Percentiles rank a stretch among this genome's conserved stretches.
Conservation (phyloP, 2,888 invertebrate genomes). For the Rhagonycha lutea region DNA sequence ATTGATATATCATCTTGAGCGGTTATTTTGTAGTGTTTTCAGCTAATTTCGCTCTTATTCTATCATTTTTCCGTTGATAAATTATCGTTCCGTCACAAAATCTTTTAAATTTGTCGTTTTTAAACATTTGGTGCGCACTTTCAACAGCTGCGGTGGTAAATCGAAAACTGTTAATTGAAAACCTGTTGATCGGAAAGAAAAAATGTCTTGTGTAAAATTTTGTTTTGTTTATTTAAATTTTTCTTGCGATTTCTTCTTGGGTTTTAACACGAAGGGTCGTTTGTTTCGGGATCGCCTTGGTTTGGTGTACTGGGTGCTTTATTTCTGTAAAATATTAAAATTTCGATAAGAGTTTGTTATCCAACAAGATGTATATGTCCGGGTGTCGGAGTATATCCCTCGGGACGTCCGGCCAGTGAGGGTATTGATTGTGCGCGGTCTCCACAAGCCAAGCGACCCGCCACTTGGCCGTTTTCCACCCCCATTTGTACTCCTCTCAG, state of each 20-base stretch:
- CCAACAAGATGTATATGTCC: constrained; percentile 26
- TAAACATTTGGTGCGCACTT: neutral
- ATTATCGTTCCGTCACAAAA: neutral
- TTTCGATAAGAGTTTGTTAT: constrained; percentile 19
- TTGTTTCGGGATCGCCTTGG: neutral
- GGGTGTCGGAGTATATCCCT: constrained; percentile 31
- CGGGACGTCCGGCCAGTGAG: constrained; percentile 34
- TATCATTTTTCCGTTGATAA: neutral
- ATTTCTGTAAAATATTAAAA: neutral
- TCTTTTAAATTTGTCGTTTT: neutral
- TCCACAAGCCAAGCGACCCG: constrained; percentile 30
- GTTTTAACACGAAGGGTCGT: neutral
- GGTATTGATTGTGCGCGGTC: constrained; percentile 33
- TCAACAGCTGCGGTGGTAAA: neutral
- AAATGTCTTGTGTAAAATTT: neutral
- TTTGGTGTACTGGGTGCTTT: neutral
- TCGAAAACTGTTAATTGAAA: neutral
- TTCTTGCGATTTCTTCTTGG: neutral
- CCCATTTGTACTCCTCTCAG: constrained; percentile 21
- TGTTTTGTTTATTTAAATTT: neutral
- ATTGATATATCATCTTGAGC: constrained; percentile 7
- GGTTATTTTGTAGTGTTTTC: neutral
- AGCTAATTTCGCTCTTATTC: neutral
- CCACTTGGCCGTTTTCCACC: constrained; percentile 30
- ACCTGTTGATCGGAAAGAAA: neutral